Base-by-base conservation (phyloP, 2,797 vertebrate species). In the Hafferia zeledoni region DNA sequence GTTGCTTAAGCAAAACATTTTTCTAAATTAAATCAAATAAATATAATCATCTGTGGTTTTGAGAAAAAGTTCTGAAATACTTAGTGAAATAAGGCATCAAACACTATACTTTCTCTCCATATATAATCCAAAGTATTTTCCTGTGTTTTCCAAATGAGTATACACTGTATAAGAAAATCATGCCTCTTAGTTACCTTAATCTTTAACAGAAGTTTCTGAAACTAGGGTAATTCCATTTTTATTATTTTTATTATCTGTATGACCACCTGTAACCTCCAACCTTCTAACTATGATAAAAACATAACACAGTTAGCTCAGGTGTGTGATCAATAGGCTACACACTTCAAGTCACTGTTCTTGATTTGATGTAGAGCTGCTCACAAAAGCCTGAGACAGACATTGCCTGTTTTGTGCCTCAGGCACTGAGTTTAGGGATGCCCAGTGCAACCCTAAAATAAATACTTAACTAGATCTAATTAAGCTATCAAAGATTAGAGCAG, bases 161-260 rank as follows among this genome's bases (percentile, higher is more conserved):
- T 30, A 60, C 8, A 64, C 9, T 33, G 2, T 27, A 46, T 57
- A 3, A 46, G 43, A 49, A 69, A 31, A 16, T 2, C 12, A 80
- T 22, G 17, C 6, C 17, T 79, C 60, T 39, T 93, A 94, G 97
- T 98, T 87, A 98, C 94, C 92, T 98, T 96, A 55, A 98, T 96
- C 97, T 97, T 98, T 83, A 96, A 90, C 43, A 96, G 96, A 68
- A 97, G 70, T 17, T 98, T 76, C 96, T 97, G 91, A 98, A 99
- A 82, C 95, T 88, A 39, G 83, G 46, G 55, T 97, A 97, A 95
- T 98, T 98, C 98, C 69, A 97, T 98, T 83, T 97, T 97, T 91
- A 96, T 92, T 69, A 82, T 98, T 94, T 96, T 97, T 93, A 98
- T 97, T 80, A 98, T 96, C 61, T 98, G 95, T 94, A 98, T 96